Evolutionary conservation across 1,140 invertebrate genomes (phyloP).

Genomic region (Scaptodrosophila lebanonensis): DNA sequence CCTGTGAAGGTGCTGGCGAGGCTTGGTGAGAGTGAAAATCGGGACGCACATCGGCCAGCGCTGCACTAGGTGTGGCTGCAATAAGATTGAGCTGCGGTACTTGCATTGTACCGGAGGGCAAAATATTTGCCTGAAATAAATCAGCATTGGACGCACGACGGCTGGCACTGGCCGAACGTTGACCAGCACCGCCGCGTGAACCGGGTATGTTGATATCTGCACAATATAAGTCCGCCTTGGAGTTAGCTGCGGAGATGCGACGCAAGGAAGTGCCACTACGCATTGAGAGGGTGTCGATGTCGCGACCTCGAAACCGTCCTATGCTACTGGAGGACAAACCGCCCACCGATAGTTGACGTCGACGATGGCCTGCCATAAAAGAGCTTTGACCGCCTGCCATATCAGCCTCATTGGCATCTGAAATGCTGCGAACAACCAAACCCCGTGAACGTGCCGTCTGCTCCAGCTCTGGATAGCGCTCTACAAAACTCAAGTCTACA

Average conservation of each 20-base stretch:
- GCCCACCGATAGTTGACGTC: slow-evolving; percentile 60
- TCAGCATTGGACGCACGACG: slow-evolving; percentile 69
- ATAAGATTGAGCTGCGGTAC: slow-evolving; percentile 66
- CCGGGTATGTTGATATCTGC: slow-evolving; percentile 69
- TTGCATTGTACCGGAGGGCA: slow-evolving; percentile 45
- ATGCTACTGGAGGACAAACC: slow-evolving; percentile 60
- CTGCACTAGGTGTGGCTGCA: slow-evolving; percentile 51
- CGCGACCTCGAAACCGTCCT: slow-evolving; percentile 33
- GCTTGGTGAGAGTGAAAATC: slow-evolving; percentile 46
- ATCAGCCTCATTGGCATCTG: slow-evolving; percentile 63
- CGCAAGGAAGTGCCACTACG: slow-evolving; percentile 66
- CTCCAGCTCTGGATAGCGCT: slow-evolving; percentile 69
- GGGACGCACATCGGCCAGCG: slow-evolving; percentile 29
- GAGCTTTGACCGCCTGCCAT: slow-evolving; percentile 16
- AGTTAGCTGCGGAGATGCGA: slow-evolving; percentile 60
- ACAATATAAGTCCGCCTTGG: slow-evolving; percentile 64
- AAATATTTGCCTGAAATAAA: slow-evolving; percentile 55
- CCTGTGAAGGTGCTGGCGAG: slow-evolving; percentile 47
- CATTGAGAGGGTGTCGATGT: slow-evolving; percentile 57
- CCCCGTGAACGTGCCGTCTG: slow-evolving; percentile 60
- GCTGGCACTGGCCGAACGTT: slow-evolving; percentile 62
- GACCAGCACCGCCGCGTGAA: slow-evolving; percentile 16
- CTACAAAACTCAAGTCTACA: slow-evolving; percentile 64
- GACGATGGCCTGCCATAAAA: slow-evolving; percentile 33
- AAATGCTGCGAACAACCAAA: slow-evolving; percentile 66